Evolutionary conservation across 1,140 invertebrate genomes (phyloP), one percentile per base, ranked within the genome.

Genomic region (Coenobita brevimanus): DNA sequence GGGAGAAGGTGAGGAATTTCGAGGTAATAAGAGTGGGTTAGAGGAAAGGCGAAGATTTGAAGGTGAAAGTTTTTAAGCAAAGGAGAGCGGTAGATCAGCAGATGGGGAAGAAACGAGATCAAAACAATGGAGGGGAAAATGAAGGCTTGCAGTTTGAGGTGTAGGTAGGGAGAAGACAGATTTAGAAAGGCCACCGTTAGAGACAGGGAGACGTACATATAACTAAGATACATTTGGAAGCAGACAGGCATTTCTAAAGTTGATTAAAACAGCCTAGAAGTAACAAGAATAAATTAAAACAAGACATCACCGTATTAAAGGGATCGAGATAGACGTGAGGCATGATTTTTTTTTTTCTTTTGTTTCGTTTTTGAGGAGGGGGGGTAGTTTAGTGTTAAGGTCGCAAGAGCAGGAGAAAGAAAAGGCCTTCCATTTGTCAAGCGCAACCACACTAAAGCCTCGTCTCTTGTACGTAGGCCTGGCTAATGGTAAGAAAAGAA

Each of bases 381-480:
- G n/a, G n/a, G n/a, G n/a, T n/a, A 17, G 46, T 17, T 50, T 50
- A 50, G 46, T 17, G 46, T 50, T n/a, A 50, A 50, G 46, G 46
- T 50, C 46, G 46, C 46, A 50, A 17, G 46, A 50, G 46, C 38
- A 38, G 67, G 33, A 76, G 27, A 36, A 62, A 73, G 64, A 83
- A 73, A 84, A 75, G 17, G 41, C n/a, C 50, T n/a, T 75, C 82
- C 82, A 84, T 84, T 84, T 84, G 82, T 84, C 82, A 84, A 24
- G 21, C n/a, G 82, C 33, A 60, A 84, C 82, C 67, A 62, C 27
- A 60, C 33, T 43, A 67, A 41, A n/a, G 24, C n/a, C 30, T 8
- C 50, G 17, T 50, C 15, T 62, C 50, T 36, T n/a, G 13, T 27
- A 13, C 30, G 13, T 62, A 60, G 82, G 27, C 69, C 62, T 69